Evolutionary conservation across 2,113 vertebrate genomes (phyloP).

Genomic region (Pteronura brasiliensis): DNA sequence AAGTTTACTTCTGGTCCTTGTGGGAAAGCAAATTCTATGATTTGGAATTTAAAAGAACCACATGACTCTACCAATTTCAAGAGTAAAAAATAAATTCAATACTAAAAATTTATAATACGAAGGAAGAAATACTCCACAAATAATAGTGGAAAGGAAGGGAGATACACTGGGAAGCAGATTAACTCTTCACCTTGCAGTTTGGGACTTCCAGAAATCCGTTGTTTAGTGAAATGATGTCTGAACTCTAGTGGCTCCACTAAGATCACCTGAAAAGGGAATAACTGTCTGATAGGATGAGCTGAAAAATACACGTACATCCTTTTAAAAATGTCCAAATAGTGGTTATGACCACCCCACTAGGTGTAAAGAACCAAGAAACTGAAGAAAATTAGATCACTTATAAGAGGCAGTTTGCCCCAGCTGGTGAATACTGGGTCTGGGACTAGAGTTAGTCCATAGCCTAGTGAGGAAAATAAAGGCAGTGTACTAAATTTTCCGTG

Average conservation of each 20-base stretch:
- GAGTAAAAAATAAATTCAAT: background rate
- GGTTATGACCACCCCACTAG: background rate
- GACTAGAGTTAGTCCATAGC: background rate
- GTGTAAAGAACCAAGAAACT: background rate
- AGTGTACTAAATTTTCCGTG: background rate
- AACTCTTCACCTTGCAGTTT: background rate
- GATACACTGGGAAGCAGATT: background rate
- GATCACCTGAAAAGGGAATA: background rate
- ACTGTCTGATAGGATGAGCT: background rate
- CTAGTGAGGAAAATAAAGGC: background rate
- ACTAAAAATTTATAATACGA: background rate
- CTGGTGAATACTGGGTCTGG: background rate
- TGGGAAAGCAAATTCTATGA: background rate
- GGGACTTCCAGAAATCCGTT: background rate
- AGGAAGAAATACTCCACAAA: background rate
- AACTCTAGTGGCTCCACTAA: background rate
- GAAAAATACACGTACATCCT: background rate
- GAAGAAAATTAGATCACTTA: background rate
- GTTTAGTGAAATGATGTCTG: background rate
- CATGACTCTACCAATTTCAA: background rate
- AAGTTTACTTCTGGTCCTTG: background rate
- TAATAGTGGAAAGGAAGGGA: background rate
- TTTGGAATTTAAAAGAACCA: slow-evolving; percentile 19
- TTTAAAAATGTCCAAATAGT: background rate
- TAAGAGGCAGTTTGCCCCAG: background rate